Evolutionary conservation across 2,888 invertebrate species (phyloP), one percentile per base, ranked within the genome.

Genomic region (Cenopis cana): DNA sequence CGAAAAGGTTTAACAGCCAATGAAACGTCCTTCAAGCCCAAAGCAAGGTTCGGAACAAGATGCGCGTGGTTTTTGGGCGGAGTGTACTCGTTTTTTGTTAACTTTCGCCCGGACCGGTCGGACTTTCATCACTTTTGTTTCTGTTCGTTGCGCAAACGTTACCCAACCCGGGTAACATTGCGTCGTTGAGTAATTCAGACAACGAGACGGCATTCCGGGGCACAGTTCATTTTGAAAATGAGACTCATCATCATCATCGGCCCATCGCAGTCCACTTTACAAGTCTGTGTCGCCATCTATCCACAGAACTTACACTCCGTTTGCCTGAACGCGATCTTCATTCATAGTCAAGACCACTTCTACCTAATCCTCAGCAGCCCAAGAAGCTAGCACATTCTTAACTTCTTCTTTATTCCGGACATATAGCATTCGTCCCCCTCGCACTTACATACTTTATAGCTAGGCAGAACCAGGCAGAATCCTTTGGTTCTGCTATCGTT

Each of bases 111-210:
- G 65, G 54, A 60, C 68, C 69, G 52, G 69, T 52, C 57, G 60
- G 50, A 66, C 70, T 70, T 70, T 70, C 70, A 64, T 69, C 64
- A 68, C 50, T 70, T 65, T 61, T 69, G 68, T 69, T 69, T 69
- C 70, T 54, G 68, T 12, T 60, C 18, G 60, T 69, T 69, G 59
- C 69, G 69, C 52, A 69, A 69, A 64, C 64, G 64, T 64, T 64
- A 64, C 54, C 54, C 64, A 64, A 64, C 52, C 24, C n/a, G 38
- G 55, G 55, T 29, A 29, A 20, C 33, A 54, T 24, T 29, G 55
- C 2, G 33, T 8, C 33, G 9, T 33, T 33, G 33, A 55, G n/a
- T 55, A n/a, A 55, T 55, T 29, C 14, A 55, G n/a, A 24, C 24
- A 9, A n/a, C 29, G 55, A 55, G 55, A 46, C 38, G 12, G 38